These are phyloP conservation scores for Chaenodraco wilsoni DNA, from an alignment of 2,797 vertebrate species.

Conservation along the genomic window DNA sequence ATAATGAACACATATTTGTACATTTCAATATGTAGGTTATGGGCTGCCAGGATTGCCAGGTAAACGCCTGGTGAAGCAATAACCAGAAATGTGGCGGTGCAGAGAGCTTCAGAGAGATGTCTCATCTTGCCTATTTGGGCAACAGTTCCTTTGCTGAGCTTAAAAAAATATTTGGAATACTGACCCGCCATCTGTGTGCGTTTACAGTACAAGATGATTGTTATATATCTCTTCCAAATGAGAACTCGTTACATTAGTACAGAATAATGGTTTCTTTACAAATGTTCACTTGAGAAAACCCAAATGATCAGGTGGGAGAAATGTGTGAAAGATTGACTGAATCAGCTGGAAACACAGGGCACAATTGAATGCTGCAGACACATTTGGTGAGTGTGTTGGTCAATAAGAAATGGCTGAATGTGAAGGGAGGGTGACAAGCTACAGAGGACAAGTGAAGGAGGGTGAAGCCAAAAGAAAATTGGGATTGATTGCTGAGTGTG, in stretches of 20 bases:
- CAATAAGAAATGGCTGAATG: constrained; percentile 57
- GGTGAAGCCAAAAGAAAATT: constrained; percentile 64
- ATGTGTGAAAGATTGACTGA: constrained; percentile 53
- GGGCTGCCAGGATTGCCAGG: constrained; percentile 43
- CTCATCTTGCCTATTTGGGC: constrained; percentile 66
- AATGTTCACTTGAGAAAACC: constrained; percentile 55
- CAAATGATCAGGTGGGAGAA: constrained; percentile 61
- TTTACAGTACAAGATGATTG: constrained; percentile 66
- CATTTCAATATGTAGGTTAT: constrained; percentile 28
- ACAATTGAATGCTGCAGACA: constrained; percentile 43
- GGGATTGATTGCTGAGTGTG: constrained; percentile 74
- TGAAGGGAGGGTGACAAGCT: constrained; percentile 46
- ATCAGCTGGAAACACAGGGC: constrained; percentile 50
- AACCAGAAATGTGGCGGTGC: constrained; percentile 63
- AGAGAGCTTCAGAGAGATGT: constrained; percentile 64
- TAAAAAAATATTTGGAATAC: constrained; percentile 68
- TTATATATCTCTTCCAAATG: constrained; percentile 47
- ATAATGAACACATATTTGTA: constrained; percentile 14
- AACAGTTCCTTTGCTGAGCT: constrained; percentile 59
- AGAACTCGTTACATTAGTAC: constrained; percentile 51
- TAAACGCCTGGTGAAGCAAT: constrained; percentile 58
- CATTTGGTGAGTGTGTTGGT: constrained; percentile 55
- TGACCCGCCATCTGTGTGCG: constrained; percentile 72
- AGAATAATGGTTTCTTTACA: constrained; percentile 47
- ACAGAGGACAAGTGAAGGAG: constrained; percentile 58